These are phyloP conservation scores for Bombylius discolor DNA, from an alignment of 2,888 invertebrate species.

Conservation along the genomic window DNA sequence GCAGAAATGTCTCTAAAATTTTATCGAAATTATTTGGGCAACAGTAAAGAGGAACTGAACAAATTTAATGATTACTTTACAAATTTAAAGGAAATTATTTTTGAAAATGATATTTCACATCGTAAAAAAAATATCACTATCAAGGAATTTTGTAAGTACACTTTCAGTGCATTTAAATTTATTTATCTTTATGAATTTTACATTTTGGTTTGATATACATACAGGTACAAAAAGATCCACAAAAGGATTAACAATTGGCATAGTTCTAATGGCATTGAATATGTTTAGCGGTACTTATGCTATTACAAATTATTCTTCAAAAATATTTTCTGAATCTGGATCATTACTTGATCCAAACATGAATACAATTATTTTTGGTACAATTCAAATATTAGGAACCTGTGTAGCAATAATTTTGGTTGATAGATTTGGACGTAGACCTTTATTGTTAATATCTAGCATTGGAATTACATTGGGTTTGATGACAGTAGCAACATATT, in stretches of 20 bases:
- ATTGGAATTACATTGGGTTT: constrained; percentile 23
- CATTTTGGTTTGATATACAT: no score
- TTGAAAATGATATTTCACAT: no score
- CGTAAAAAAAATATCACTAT: no score
- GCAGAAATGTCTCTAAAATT: constrained; percentile 26
- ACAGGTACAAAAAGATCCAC: constrained; percentile 23
- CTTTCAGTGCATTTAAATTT: no score
- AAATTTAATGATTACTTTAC: constrained; percentile 19
- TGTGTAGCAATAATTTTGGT: constrained; percentile 25
- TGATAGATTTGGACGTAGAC: constrained; percentile 27
- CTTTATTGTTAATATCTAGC: constrained; percentile 26
- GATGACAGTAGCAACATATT: constrained; percentile 23
- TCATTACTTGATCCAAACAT: constrained; percentile 26
- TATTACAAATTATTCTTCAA: constrained; percentile 30
- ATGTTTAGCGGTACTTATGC: constrained; percentile 27
- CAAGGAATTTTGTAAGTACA: no score
- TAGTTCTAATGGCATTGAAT: constrained; percentile 22
- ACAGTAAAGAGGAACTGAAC: constrained; percentile 18
- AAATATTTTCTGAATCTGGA: constrained; percentile 26
- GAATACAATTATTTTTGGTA: constrained; percentile 28
- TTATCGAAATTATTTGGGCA: constrained; percentile 21
- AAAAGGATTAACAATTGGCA: constrained; percentile 20
- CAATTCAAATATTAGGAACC: constrained; percentile 27
- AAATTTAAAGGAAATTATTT: constrained; percentile 15
- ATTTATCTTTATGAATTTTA: no score